Conservation (phyloP, 2,797 vertebrate genomes). For the Garrulus glandarius region DNA sequence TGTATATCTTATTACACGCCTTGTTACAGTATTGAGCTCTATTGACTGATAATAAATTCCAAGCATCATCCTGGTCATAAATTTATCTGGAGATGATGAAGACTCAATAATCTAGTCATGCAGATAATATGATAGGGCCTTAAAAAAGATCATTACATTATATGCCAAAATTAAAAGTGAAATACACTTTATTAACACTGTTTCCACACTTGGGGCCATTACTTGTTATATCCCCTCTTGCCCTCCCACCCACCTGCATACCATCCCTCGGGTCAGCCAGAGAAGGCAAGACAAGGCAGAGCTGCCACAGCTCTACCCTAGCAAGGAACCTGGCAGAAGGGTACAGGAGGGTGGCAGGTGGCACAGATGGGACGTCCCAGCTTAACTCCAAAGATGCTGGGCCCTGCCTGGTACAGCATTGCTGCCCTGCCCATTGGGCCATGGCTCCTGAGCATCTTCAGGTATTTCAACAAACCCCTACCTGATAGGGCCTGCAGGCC, state of each 20-base stretch:
- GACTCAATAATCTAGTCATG: conserved; percentile 88
- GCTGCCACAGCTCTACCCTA: not conserved
- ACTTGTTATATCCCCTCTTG: conserved; percentile 55
- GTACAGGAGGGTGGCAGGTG: rapidly evolving
- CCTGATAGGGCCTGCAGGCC: not conserved
- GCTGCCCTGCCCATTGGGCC: not conserved
- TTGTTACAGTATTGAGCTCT: conserved; percentile 86
- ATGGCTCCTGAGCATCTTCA: not conserved
- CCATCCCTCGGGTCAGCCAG: not conserved
- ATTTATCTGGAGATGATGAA: conserved; percentile 88
- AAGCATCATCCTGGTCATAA: conserved; percentile 82
- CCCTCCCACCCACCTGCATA: not conserved
- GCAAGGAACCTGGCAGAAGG: not conserved
- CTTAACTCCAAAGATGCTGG: not conserved
- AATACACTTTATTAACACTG: conserved; percentile 83
- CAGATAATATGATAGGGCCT: conserved; percentile 85
- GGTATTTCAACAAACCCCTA: not conserved
- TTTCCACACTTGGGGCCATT: conserved; percentile 68
- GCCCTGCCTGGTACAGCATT: not conserved
- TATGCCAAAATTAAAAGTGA: conserved; percentile 88
- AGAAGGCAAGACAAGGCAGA: not conserved
- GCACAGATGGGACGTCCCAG: rapidly evolving
- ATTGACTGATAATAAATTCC: conserved; percentile 97
- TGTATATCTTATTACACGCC: conserved; percentile 98
- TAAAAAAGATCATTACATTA: conserved; percentile 88